Conservation (phyloP, 2,888 invertebrate genomes). For the Pseudococcus viburni region DNA sequence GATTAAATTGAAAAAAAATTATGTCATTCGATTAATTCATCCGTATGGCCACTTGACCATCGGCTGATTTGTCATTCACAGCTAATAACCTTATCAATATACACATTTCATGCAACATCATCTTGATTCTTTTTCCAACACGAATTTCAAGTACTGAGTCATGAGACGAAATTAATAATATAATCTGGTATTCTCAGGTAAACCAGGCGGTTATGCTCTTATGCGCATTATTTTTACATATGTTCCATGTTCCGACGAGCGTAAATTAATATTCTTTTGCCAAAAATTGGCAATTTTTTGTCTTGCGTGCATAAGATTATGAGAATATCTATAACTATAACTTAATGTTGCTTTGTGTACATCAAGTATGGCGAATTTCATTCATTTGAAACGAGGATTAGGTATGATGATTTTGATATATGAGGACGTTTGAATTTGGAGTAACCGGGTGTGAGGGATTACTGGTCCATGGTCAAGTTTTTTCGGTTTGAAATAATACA, state of each 20-base stretch:
- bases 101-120: not conserved
- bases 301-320: not conserved
- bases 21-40: slow-evolving; percentile 15
- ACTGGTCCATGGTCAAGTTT: not conserved
- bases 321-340: not conserved
- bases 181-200: not conserved
- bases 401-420: not conserved
- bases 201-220: not conserved
- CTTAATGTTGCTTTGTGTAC: not conserved
- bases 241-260: not conserved
- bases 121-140: not conserved
- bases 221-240: not conserved
- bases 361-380: slow-evolving; percentile 10
- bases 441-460: not conserved
- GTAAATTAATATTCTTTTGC: slow-evolving; percentile 42
- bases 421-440: not conserved
- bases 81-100: not conserved
- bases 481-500: too few species aligned
- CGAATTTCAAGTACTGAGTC: not conserved
- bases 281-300: slow-evolving; percentile 39
- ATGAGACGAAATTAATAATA: not conserved
- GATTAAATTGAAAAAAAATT: slow-evolving; percentile 49
- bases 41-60: too few species aligned
- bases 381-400: not conserved
- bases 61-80: not conserved